These are phyloP conservation scores for Lamprotornis superbus DNA, from an alignment of 2,113 vertebrate species.

Conservation along the genomic window DNA sequence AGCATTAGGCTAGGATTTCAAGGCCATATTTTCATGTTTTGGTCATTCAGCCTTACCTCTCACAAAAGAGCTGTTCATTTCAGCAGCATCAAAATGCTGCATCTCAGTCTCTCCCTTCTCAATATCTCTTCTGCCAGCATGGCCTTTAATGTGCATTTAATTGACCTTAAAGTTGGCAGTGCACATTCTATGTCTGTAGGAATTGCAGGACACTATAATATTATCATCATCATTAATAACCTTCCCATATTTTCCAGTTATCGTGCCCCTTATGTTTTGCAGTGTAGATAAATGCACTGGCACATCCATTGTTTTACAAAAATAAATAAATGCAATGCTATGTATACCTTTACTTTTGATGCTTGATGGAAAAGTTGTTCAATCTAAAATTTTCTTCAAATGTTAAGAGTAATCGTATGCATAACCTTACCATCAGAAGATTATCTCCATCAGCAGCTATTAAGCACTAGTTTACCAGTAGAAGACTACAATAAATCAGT, in stretches of 20 bases:
- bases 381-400: background rate
- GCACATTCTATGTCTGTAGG: background rate
- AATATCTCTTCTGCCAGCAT: background rate
- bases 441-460: background rate
- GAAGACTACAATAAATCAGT: background rate
- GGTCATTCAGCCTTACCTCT: background rate
- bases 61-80: background rate
- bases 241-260: background rate
- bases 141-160: background rate
- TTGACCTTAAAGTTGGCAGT: background rate
- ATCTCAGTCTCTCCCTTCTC: background rate
- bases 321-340: background rate
- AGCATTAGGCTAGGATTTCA: background rate
- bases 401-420: background rate
- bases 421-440: background rate
- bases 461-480: background rate
- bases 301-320: background rate
- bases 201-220: background rate
- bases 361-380: background rate
- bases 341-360: background rate
- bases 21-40: background rate
- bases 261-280: background rate
- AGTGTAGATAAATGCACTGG: background rate
- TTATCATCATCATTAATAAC: background rate
- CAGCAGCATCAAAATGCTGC: background rate